These are phyloP conservation scores for Crypturellus undulatus DNA, from an alignment of 2,113 vertebrate species.

Conservation along the genomic window DNA sequence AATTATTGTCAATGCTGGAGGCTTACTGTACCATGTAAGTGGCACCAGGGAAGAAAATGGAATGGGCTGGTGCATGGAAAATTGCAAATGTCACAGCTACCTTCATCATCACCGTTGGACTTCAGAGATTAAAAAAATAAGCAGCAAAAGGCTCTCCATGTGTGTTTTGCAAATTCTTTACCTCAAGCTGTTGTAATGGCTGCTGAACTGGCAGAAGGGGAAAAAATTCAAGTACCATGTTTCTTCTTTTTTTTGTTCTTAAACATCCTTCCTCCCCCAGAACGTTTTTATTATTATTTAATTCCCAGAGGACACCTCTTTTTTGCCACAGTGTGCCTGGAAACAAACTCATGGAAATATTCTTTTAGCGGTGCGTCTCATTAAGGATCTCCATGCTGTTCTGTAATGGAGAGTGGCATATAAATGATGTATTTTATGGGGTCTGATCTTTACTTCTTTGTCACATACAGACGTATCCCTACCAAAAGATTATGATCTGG, in stretches of 20 bases:
- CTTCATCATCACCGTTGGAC: conserved; percentile 91
- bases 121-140: conserved; percentile 81
- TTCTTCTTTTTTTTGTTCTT: conserved; percentile 71
- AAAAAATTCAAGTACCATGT: conserved; percentile 49
- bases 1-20: conserved; percentile 98
- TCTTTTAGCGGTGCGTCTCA: conserved; percentile 85
- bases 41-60: conserved; percentile 96
- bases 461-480: conserved; percentile 78
- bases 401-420: conserved; percentile 87
- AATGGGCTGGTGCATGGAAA: conserved; percentile 97
- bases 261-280: not conserved
- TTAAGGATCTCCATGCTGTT: conserved; percentile 89
- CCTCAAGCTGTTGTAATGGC: conserved; percentile 82
- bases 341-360: conserved; percentile 82
- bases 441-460: conserved; percentile 87
- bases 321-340: conserved; percentile 79
- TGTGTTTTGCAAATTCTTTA: conserved; percentile 86
- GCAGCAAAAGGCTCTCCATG: conserved; percentile 74
- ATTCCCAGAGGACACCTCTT: conserved; percentile 80
- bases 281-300: conserved; percentile 40
- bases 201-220: conserved; percentile 64
- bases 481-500: not conserved
- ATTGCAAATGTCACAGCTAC: conserved; percentile 99
- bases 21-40: conserved; percentile 98
- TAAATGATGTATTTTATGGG: conserved; percentile 92